Evolutionary conservation across 2,888 invertebrate species (phyloP).

Genomic region (Drosophila colorata): DNA sequence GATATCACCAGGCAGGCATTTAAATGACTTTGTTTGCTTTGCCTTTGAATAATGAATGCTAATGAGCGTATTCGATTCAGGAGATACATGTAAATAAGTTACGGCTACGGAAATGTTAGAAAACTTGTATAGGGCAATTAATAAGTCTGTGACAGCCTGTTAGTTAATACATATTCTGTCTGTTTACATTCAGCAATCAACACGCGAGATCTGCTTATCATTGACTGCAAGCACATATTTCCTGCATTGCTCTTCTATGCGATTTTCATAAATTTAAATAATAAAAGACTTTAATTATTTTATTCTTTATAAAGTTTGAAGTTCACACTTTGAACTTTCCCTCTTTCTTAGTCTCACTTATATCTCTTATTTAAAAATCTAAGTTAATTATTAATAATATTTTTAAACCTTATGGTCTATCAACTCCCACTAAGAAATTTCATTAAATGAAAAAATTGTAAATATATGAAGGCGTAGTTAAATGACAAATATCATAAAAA

Average conservation of each 20-base stretch:
- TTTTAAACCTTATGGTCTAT: no score
- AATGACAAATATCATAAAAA: conserved; percentile 1
- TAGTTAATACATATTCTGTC: no score
- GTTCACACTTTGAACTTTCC: no score
- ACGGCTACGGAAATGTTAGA: neutral
- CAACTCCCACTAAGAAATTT: neutral
- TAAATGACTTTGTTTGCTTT: conserved; percentile 29
- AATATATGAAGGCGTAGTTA: neutral
- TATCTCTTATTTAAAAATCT: no score
- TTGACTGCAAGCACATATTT: neutral
- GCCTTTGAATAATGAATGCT: conserved; percentile 23
- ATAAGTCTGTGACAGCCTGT: neutral
- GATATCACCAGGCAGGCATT: conserved; percentile 18
- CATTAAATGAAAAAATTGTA: neutral
- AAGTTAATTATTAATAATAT: no score
- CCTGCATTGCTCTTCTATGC: neutral
- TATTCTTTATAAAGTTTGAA: neutral
- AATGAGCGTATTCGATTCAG: conserved; percentile 36
- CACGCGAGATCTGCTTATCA: neutral
- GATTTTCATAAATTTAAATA: neutral
- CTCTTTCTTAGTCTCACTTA: no score
- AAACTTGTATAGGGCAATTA: conserved; percentile 6
- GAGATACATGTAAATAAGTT: neutral
- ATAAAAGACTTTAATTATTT: no score
- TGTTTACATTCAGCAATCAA: neutral